Base-by-base conservation (phyloP, 23 tunicate genomes). In the Clavelina lepadiformis region DNA sequence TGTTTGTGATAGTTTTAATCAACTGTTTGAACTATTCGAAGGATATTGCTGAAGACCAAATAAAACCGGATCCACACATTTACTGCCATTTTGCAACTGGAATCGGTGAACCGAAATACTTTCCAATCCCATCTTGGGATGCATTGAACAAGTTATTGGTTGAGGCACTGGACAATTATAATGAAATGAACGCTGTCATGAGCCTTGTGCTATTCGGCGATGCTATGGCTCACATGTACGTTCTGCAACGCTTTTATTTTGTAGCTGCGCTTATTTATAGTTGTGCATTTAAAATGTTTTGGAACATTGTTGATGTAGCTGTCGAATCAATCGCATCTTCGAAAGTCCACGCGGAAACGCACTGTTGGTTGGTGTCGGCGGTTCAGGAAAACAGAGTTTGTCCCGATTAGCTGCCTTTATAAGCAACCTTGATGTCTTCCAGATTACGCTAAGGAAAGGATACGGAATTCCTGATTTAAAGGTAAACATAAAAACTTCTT, bases 301-400 rank as follows among this genome's bases (percentile, higher is more conserved):
- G 38, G 5, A 35, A 22, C 25, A 35, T 64, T 35, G 29, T 5
- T 61, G n/a, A 33, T 44, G 18, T 50, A 89, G 97, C 8, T 83
- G 91, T 57, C 91, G 98, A 20, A 91, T 91, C 71, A 91, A 91
- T 55, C 98, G 98, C 35, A 91, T 91, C 28, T 83, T 91, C 47
- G 98, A 91, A 59, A 82, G 85, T 67, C 98, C 98, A 3, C 77
- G 98, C 15, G 98, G 98, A 29, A 34, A 91, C 37, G 98, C 98
- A 8, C 72, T 91, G 19, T 65, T 91, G 54, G 98, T 91, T 44
- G 98, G 98, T 56, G 98, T 91, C 21, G 98, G 98, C 51, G 98
- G 98, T 35, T 82, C 92, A 2, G 98, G 98, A 19, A 91, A 91
- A 38, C 98, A 91, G 81, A 82, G 92, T 60, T 83, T 91, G 72